Percentiles rank a stretch among this genome's conserved stretches.
These are phyloP conservation scores for Oscheius sp. DNA, from an alignment of 1,140 invertebrate species.

Conservation along the genomic window DNA sequence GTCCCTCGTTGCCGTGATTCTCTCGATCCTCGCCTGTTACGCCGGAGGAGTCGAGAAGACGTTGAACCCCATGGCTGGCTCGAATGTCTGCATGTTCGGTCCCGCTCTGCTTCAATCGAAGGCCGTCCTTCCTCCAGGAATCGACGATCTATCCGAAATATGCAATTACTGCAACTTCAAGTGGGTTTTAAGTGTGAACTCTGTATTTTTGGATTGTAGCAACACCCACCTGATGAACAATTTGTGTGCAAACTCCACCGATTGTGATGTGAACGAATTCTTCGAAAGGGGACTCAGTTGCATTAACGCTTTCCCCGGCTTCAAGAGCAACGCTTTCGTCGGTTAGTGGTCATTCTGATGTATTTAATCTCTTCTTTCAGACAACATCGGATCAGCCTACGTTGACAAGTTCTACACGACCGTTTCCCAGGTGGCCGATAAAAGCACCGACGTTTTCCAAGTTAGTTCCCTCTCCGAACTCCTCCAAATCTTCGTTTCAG, in stretches of 20 bases:
- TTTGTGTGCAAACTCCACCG: no score
- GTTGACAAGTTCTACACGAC: constrained; percentile 41
- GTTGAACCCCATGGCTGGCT: constrained; percentile 51
- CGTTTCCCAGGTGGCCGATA: constrained; percentile 35
- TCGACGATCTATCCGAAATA: constrained; percentile 40
- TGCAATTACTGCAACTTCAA: constrained; percentile 52
- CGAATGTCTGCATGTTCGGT: constrained; percentile 56
- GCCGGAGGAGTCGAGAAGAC: constrained; percentile 62
- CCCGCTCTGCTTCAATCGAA: constrained; percentile 55
- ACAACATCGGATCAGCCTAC: constrained; percentile 50
- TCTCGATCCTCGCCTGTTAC: constrained; percentile 66
- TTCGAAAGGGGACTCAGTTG: no score
- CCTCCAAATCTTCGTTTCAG: constrained; percentile 69
- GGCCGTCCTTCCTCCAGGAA: constrained; percentile 38
- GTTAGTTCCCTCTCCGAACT: constrained; percentile 91
- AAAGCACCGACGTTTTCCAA: constrained; percentile 51
- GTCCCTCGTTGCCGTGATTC: constrained; percentile 65
- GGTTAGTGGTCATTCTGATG: constrained; percentile 18
- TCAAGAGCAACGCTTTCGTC: constrained; percentile 47
- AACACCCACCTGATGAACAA: no score
- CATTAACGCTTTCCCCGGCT: constrained; percentile 56
- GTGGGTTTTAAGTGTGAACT: no score
- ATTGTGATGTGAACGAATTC: no score
- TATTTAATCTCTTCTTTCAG: constrained; percentile 38
- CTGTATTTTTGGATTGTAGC: no score